Evolutionary conservation across 1,140 invertebrate genomes (phyloP).

Genomic region (Brachionus rotundiformis): DNA sequence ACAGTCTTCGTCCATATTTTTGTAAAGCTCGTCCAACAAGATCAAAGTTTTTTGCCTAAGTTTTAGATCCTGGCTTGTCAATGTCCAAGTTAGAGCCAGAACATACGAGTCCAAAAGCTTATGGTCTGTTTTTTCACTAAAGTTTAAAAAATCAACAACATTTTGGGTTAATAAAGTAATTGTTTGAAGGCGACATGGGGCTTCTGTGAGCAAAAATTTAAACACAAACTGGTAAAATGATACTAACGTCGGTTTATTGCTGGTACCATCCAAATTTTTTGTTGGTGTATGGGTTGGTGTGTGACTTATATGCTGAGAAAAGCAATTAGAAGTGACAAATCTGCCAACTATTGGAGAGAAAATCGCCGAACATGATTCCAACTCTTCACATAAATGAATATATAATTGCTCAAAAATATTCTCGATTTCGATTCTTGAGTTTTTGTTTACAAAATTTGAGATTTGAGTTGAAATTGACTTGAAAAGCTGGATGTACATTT

Average conservation of each 20-base stretch:
- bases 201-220: conserved; percentile 9
- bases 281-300: conserved; percentile 36
- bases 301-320: not conserved
- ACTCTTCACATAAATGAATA: not conserved
- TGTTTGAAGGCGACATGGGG: not conserved
- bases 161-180: conserved; percentile 3
- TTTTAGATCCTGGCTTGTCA: not conserved
- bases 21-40: not conserved
- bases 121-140: conserved; percentile 5
- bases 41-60: not conserved
- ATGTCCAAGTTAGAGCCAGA: not conserved
- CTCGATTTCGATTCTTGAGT: conserved; percentile 12
- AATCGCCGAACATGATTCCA: not conserved
- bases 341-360: not conserved
- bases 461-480: conserved; percentile 24
- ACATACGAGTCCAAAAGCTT: not conserved
- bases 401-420: not conserved
- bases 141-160: not conserved
- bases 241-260: not conserved
- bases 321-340: conserved; percentile 32
- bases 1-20: not conserved
- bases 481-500: not conserved
- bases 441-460: conserved; percentile 48
- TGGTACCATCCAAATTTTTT: not conserved
- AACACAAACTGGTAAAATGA: conserved; percentile 42